Evolutionary conservation across 2,888 invertebrate species (phyloP).

Genomic region (Polylopha cassiicola): DNA sequence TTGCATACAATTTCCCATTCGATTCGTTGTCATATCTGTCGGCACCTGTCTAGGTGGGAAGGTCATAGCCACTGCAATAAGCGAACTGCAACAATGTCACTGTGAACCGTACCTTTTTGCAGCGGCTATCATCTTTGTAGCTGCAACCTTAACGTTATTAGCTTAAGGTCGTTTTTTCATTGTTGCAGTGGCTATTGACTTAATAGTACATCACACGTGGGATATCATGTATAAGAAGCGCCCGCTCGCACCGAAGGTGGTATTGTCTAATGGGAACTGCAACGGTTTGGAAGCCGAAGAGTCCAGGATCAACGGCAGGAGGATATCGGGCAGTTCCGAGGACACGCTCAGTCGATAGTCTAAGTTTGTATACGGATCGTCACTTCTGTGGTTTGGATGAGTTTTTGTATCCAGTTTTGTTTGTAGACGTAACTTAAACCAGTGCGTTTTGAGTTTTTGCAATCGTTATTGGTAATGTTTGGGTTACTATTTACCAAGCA

Average conservation of each 20-base stretch:
- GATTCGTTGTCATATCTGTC: too few relatives aligned
- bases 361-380: slow-evolving; percentile 3
- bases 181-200: slow-evolving; percentile 99
- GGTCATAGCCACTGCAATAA: slow-evolving; percentile 76
- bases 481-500: too few relatives aligned
- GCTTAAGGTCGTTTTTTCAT: too few relatives aligned
- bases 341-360: slow-evolving; percentile 74
- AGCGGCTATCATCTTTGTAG: slow-evolving; percentile 77
- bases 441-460: too few relatives aligned
- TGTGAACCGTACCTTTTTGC: slow-evolving; percentile 43
- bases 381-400: slow-evolving; percentile 21
- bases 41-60: too few relatives aligned
- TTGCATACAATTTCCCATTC: too few relatives aligned
- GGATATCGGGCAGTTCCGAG: slow-evolving; percentile 68
- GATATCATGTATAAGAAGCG: slow-evolving; percentile 88
- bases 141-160: slow-evolving; percentile 40
- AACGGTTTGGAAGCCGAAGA: slow-evolving; percentile 54
- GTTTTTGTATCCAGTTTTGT: slow-evolving; percentile 11
- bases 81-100: neutral
- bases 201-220: slow-evolving; percentile 99
- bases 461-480: too few relatives aligned
- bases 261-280: slow-evolving; percentile 59
- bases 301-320: slow-evolving; percentile 49
- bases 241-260: slow-evolving; percentile 36
- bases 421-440: too few relatives aligned